Evolutionary conservation across 2,888 invertebrate genomes (phyloP), one percentile per base, ranked within the genome.

Genomic region (Caenorhabditis sp.): DNA sequence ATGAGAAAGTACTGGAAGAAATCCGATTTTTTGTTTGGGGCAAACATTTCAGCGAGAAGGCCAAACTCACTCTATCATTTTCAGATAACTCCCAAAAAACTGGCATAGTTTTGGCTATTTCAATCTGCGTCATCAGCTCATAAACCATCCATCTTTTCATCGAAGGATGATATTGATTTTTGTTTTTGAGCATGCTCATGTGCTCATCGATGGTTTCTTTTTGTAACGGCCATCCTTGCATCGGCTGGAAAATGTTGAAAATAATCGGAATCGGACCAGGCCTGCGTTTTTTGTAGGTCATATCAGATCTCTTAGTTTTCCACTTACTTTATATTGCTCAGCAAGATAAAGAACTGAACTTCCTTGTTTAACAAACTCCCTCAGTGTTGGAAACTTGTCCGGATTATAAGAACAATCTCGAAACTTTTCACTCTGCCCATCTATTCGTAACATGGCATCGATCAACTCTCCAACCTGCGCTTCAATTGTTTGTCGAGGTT

Each of bases 91-190:
- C 62, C 6, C n/a, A 26, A 59, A 71, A 66, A 21, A 66, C 60
- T 12, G 43, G 31, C 19, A 66, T 61, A 6, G 66, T 61, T 24
- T 66, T 66, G 1, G 66, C 55, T 53, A 66, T 54, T 21, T 66
- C 66, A 19, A 61, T 31, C 1, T 55, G 8, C 12, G 60, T 71
- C 51, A 71, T 26, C 1, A 71, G 10, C 17, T 71, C 70, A 27
- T 71, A 71, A 58, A 62, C 59, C 12, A 63, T 2, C 70, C 70
- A 71, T 43, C 63, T 12, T 24, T 71, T 71, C 21, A 17, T 53
- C 21, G 21, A 53, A 21, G 23, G 53, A 21, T 19, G 17, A 5
- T 21, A 23, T 53, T 5, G 53, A 21, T 53, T 53, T 21, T 12
- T 5, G 21, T 23, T 23, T 53, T 53, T 21, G 21, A 53, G 23